Conservation (phyloP, 2,113 vertebrate species). For the Spermophilus dauricus region DNA sequence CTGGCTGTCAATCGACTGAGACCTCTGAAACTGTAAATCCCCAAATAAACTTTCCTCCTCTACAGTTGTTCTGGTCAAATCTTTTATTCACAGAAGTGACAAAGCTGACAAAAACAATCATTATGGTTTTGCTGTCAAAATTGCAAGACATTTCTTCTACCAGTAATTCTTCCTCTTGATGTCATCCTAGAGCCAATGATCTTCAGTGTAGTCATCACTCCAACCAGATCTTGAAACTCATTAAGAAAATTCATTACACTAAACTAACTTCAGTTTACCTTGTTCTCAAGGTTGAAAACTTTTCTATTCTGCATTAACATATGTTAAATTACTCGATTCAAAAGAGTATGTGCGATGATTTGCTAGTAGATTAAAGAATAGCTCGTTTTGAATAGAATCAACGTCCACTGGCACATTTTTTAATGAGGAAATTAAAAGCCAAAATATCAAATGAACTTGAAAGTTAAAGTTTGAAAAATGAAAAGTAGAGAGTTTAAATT, state of each 20-base stretch:
- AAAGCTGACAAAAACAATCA: no score
- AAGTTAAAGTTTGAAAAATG: background rate
- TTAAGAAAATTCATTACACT: background rate
- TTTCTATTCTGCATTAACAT: background rate
- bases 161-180: background rate
- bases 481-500: background rate
- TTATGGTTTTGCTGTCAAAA: background rate
- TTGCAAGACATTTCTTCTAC: background rate
- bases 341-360: background rate
- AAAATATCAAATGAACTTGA: background rate
- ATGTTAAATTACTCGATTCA: background rate
- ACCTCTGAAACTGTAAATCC: no score
- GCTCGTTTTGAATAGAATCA: background rate
- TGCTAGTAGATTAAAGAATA: background rate
- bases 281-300: background rate
- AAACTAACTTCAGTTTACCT: background rate
- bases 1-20: no score
- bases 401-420: background rate
- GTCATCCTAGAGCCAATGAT: background rate
- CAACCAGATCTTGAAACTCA: background rate
- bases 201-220: background rate
- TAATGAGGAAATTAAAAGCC: background rate
- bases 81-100: no score
- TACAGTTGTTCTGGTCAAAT: no score
- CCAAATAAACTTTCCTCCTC: no score